phyloP scores from a whole-genome alignment of 2,797 vertebrate genomes.

The Spinus olivaceus region DNA sequence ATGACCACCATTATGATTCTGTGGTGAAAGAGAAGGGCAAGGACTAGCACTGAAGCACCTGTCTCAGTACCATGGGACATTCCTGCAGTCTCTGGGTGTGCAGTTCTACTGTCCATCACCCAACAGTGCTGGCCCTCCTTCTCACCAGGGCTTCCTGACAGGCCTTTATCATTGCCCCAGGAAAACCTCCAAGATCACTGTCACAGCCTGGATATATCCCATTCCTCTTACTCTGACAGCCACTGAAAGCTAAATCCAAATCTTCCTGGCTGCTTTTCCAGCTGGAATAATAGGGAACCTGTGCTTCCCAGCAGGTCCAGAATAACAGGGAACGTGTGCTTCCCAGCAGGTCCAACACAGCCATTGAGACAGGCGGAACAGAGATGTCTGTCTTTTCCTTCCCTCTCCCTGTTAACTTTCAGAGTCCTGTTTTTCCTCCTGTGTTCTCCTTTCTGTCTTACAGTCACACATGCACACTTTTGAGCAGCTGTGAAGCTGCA shows the following conservation, averaged over 20 bases:
- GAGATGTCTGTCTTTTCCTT: background rate
- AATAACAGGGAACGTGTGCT: background rate
- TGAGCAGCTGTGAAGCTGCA: background rate
- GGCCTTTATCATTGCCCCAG: rapidly evolving
- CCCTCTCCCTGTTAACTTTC: background rate
- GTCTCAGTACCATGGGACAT: background rate
- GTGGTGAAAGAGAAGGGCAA: background rate
- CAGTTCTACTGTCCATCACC: background rate
- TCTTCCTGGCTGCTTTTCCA: background rate
- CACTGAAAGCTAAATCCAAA: background rate
- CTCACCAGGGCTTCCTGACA: background rate
- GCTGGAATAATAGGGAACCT: background rate
- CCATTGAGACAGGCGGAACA: background rate
- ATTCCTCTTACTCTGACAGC: background rate
- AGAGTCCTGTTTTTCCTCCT: background rate
- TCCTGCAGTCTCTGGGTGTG: background rate
- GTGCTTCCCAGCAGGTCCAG: background rate
- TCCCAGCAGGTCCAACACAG: background rate
- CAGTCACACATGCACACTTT: background rate
- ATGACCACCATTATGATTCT: background rate
- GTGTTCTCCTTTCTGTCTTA: background rate
- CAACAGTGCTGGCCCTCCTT: background rate
- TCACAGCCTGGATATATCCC: background rate
- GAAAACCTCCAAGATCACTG: background rate
- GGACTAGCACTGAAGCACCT: background rate